Base-by-base conservation (phyloP, 2,797 vertebrate genomes). In the Bovichtus variegatus region DNA sequence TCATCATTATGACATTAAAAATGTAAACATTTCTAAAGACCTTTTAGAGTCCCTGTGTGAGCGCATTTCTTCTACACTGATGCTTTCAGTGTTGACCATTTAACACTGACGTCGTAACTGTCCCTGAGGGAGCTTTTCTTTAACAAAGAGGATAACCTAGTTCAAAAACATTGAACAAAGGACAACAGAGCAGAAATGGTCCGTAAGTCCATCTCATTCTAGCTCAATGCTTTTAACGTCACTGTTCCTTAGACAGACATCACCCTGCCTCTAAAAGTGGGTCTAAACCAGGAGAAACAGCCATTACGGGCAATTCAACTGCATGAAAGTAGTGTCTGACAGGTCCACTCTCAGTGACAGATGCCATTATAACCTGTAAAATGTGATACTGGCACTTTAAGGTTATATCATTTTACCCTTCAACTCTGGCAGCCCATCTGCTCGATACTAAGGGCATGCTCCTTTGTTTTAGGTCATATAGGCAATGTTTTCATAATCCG, bases 311-410 rank as follows among this genome's bases (percentile, higher is more conserved):
- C 91, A 94, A 94, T 94, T 93, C 90, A 87, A 76, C 89, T 89
- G 91, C 91, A 92, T 89, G 91, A 93, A 93, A 93, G 91, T 91
- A 92, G 81, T 80, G 87, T 91, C 91, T 94, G 94, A 94, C 93
- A 94, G 94, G 91, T 93, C 87, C 91, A 87, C 92, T 93, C 91
- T 93, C 90, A 80, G 89, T 94, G 94, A 94, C 94, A 94, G 94
- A 94, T 94, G 92, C 94, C 94, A 94, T 95, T 95, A 94, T 90
- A 93, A 94, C 92, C 93, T 94, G 89, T 89, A 95, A 95, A 95
- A 94, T 93, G 93, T 92, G 92, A 94, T 93, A 93, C 89, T 93
- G 91, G 85, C 91, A 92, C 92, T 94, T 95, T 93, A 94, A 94
- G 92, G 94, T 94, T 93, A 92, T 88, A 94, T 92, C 89, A 91